phyloP scores from a whole-genome alignment of 2,113 vertebrate species.

The Pagrus major region DNA sequence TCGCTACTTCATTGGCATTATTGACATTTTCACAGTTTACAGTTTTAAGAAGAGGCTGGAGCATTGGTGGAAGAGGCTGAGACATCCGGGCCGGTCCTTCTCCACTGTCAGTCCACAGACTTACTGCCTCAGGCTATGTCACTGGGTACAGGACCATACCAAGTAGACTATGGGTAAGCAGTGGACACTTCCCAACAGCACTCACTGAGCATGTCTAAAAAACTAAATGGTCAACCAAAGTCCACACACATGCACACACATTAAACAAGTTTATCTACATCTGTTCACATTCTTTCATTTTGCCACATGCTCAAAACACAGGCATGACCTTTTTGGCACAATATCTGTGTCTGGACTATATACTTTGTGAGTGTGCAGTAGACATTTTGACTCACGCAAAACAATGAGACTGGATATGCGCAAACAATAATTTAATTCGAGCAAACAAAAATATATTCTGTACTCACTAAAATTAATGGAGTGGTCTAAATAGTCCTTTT shows the following conservation, averaged over 20 bases:
- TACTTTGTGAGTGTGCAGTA: not conserved
- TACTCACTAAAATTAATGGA: not conserved
- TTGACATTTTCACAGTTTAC: slow-evolving; percentile 92
- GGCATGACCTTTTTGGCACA: not conserved
- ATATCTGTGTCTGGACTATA: not conserved
- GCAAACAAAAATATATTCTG: not conserved
- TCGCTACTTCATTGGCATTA: slow-evolving; percentile 91
- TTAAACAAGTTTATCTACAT: not conserved
- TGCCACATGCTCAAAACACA: not conserved
- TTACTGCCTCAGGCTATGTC: slow-evolving; percentile 87
- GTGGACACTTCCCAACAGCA: slow-evolving; percentile 83
- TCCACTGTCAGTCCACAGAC: slow-evolving; percentile 88
- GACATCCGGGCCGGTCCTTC: slow-evolving; percentile 85
- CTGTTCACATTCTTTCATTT: not conserved
- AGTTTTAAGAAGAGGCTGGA: slow-evolving; percentile 88
- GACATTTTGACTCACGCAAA: not conserved
- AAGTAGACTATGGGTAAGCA: slow-evolving; percentile 69
- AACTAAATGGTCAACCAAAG: slow-evolving; percentile 42
- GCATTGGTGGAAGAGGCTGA: slow-evolving; percentile 88
- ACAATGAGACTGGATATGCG: not conserved
- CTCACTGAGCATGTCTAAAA: slow-evolving; percentile 84
- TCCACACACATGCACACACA: not conserved
- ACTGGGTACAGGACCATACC: slow-evolving; percentile 88
- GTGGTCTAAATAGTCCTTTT: not conserved
- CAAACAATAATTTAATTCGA: not conserved